Evolutionary conservation across 2,888 invertebrate genomes (phyloP), one percentile per base, ranked within the genome.

Genomic region (Osmoderma eremita): DNA sequence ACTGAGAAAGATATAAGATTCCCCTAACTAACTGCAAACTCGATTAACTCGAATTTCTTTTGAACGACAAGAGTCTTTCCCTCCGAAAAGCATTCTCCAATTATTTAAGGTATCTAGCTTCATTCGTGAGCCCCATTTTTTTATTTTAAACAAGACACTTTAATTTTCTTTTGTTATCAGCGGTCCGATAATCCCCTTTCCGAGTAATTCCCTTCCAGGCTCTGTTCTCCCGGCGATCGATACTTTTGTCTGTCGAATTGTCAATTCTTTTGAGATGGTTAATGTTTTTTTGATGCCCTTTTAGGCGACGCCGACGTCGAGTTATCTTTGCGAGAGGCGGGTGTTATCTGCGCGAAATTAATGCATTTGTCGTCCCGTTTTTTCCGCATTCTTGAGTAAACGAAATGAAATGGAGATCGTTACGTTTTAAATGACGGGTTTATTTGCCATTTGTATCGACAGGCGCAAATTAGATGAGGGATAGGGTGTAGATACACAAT

Each of bases 171-270:
- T 63, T 53, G 51, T 51, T 50, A 50, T 63, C 63, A 53, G 18
- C 45, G 42, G 17, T 15, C 53, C 30, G 50, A 53, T 50, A 63
- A 63, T 63, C 42, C 63, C 8, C 42, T 63, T 13, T 20, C 49
- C 41, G 41, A 15, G 51, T 24, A 51, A 42, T 51, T 53, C 42
- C 13, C 24, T 13, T 24, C 24, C 53, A 63, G 53, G 58, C 58
- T 48, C 58, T 30, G 58, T 61, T n/a, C 45, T 30, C 13, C 36
- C 17, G 42, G 24, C 53, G 53, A 63, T 53, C 63, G 51, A 63
- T 63, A 63, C 30, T 63, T 50, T 42, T 41, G 63, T 53, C 53
- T 53, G 63, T 63, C 53, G 53, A 63, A 63, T 63, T 63, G 63
- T 51, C 63, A 63, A 63, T 63, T 63, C 51, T 63, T 51, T 63